Evolutionary conservation across 2,797 vertebrate genomes (phyloP), one percentile per base, ranked within the genome.

Genomic region (Heterohyrax brucei): DNA sequence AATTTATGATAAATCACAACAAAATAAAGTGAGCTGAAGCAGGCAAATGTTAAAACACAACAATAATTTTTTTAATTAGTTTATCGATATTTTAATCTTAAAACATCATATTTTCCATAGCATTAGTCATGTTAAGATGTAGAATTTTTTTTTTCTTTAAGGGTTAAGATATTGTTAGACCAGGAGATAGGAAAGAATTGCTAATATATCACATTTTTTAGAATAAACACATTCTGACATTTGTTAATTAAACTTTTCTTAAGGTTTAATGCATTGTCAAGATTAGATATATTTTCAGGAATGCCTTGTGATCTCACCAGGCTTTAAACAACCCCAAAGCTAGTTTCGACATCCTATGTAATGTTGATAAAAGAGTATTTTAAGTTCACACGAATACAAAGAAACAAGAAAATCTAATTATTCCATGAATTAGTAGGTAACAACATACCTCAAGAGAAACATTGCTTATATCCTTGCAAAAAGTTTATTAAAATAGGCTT

Each of bases 221-320:
- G 94, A 97, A 98, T 97, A 98, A 98, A 98, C 97, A 98, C 97
- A 97, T 97, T 98, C 95, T 97, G 97, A 97, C 95, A 98, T 97
- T 97, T 98, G 97, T 98, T 98, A 98, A 98, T 98, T 98, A 98
- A 98, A 97, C 97, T 97, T 97, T 96, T 94, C 96, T 95, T 96
- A 96, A 97, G 97, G 96, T 96, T 96, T 98, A 93, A 95, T 98
- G 89, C 89, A 33, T 91, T 97, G 96, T 97, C 96, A 96, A 96
- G 94, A 95, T 86, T 94, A 87, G 91, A 93, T 92, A 97, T 95
- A 97, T 97, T 98, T 98, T 95, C 93, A 98, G 95, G 94, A 86
- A 98, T 98, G 96, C 77, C 59, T 96, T 76, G 78, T 96, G 97
- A 98, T 97, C 97, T 97, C 95, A 94, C 94, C 94, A 87, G 83